Conservation (phyloP, 1,140 invertebrate species). For the Homalodisca vitripennis region DNA sequence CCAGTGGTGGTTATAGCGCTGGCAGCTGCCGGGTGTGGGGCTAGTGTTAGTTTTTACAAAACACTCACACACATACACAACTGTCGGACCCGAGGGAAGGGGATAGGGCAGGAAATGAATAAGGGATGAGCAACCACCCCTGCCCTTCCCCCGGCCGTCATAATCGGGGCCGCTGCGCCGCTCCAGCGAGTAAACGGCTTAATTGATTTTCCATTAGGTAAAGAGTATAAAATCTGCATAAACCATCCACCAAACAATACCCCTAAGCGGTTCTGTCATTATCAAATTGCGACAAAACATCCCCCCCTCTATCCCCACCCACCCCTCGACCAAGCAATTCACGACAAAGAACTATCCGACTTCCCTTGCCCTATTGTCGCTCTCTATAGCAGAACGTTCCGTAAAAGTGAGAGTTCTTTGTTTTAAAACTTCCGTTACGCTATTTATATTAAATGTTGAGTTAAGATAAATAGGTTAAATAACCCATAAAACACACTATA, state of each 20-base stretch:
- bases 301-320: background rate
- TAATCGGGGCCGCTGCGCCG: background rate
- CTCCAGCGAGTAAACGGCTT: constrained; percentile 3
- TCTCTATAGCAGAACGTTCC: too few relatives aligned
- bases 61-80: background rate
- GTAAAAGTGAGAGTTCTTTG: too few relatives aligned
- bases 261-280: constrained; percentile 1
- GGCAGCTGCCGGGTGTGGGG: background rate
- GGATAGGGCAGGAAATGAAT: background rate
- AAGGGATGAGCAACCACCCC: background rate
- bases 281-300: constrained; percentile 14
- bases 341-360: too few relatives aligned
- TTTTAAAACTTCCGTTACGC: too few relatives aligned
- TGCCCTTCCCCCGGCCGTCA: background rate
- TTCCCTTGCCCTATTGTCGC: too few relatives aligned
- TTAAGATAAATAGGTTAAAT: too few relatives aligned
- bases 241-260: background rate
- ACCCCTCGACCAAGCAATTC: too few relatives aligned
- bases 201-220: constrained; percentile 25
- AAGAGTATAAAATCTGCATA: constrained; percentile 20
- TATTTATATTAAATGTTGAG: too few relatives aligned
- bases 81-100: background rate
- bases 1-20: background rate
- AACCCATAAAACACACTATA: too few relatives aligned
- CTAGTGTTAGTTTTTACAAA: background rate